phyloP scores from a whole-genome alignment of 1,140 invertebrate genomes.

The Solenopsis fugax region DNA sequence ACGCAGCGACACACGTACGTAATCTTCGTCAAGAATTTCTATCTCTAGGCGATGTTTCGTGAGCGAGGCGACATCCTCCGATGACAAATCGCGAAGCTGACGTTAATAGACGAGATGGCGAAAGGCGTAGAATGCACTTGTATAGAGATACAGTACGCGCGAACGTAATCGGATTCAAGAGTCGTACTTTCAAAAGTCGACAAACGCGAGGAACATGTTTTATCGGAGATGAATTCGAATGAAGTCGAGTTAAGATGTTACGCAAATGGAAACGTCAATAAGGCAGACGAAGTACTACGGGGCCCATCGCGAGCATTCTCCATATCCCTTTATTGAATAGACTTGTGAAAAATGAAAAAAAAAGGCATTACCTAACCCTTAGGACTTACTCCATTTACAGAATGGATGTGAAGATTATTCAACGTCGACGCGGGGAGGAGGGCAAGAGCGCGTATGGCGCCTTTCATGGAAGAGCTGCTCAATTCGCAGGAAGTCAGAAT shows the following conservation, averaged over 20 bases:
- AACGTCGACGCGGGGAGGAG: constrained; percentile 32
- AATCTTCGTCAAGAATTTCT: constrained; percentile 9
- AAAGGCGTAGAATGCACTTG: neutral
- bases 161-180: constrained; percentile 54
- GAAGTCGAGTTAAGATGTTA: constrained; percentile 61
- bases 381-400: constrained; percentile 61
- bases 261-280: constrained; percentile 64
- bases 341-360: constrained; percentile 58
- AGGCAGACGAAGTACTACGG: constrained; percentile 49
- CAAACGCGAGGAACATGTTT: constrained; percentile 52
- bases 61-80: neutral
- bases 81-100: constrained; percentile 38
- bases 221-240: constrained; percentile 60
- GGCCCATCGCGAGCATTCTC: constrained; percentile 42
- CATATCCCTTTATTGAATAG: constrained; percentile 59
- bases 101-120: constrained; percentile 38
- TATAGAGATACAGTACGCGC: constrained; percentile 9
- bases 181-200: constrained; percentile 50
- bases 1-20: neutral
- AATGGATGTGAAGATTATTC: constrained; percentile 63
- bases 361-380: constrained; percentile 48
- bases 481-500: constrained; percentile 46
- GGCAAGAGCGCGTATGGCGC: neutral
- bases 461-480: constrained; percentile 47
- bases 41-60: neutral